Percentiles rank a stretch among this genome's conserved stretches.
phyloP scores from a whole-genome alignment of 1,140 invertebrate species.

The Meloidogyne floridensis region DNA sequence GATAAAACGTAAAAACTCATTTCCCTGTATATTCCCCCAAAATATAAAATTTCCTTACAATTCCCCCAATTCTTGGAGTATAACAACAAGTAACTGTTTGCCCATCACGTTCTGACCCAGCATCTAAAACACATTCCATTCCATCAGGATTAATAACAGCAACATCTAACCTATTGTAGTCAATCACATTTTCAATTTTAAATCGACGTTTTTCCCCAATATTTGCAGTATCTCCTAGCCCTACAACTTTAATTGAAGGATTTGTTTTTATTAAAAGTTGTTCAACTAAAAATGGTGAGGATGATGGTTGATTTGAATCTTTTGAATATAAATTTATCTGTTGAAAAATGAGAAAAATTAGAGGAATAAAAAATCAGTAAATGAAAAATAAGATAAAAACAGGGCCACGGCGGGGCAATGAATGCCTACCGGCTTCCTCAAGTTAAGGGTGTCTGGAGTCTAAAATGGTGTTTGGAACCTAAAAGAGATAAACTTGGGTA shows the following conservation, averaged over 20 bases:
- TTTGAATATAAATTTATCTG: conserved; percentile 35
- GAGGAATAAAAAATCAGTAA: too few species aligned
- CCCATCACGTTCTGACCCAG: conserved; percentile 30
- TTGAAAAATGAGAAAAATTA: not conserved
- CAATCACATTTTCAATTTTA: conserved; percentile 71
- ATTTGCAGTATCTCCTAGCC: conserved; percentile 36
- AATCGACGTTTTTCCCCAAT: conserved; percentile 73
- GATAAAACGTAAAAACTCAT: too few species aligned
- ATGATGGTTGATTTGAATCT: conserved; percentile 17
- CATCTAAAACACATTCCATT: conserved; percentile 28
- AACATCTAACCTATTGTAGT: conserved; percentile 69
- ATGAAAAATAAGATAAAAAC: too few species aligned
- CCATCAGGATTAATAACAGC: conserved; percentile 30
- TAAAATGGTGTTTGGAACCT: too few species aligned
- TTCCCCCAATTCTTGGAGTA: conserved; percentile 23
- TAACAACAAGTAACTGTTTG: conserved; percentile 33
- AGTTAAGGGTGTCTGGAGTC: too few species aligned
- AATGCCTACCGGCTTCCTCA: not conserved
- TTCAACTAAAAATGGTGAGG: conserved; percentile 31
- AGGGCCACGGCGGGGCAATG: not conserved
- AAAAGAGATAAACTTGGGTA: too few species aligned
- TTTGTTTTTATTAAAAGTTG: conserved; percentile 40
- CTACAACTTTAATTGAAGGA: conserved; percentile 55
- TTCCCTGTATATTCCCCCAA: too few species aligned
- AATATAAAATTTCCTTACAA: not conserved